Evolutionary conservation across 2,888 invertebrate species (phyloP).

Genomic region (Netelia fuscicornis): DNA sequence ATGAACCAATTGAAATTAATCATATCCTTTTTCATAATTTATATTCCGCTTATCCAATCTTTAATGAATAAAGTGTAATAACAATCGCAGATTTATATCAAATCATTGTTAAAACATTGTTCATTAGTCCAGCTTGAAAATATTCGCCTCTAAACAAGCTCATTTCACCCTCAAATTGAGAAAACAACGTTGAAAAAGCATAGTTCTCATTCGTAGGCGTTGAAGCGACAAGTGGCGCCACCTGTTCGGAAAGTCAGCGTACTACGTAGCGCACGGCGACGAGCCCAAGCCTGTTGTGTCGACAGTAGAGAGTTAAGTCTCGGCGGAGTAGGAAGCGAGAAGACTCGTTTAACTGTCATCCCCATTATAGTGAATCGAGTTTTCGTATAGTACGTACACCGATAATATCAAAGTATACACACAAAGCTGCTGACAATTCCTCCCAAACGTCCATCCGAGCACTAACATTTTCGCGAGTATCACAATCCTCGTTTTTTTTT

Average conservation of each 20-base stretch:
- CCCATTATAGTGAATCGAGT: constrained; percentile 19
- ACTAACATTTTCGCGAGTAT: neutral
- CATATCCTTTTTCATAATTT: too few species aligned
- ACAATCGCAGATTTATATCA: too few species aligned
- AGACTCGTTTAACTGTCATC: constrained; percentile 18
- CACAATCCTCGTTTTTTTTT: neutral
- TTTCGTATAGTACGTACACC: constrained; percentile 8
- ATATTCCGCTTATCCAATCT: too few species aligned
- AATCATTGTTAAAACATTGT: too few species aligned
- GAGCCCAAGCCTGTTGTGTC: constrained; percentile 52
- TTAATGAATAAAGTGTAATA: too few species aligned
- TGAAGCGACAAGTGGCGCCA: constrained; percentile 66
- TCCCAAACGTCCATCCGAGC: neutral
- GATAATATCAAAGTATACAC: constrained; percentile 4
- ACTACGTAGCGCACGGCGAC: constrained; percentile 32
- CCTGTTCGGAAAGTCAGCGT: constrained; percentile 56
- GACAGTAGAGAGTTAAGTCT: constrained; percentile 32
- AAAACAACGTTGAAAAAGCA: neutral
- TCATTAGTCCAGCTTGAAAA: too few species aligned
- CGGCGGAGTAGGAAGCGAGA: neutral
- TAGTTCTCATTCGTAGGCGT: neutral
- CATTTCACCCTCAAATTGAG: neutral
- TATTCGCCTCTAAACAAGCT: neutral
- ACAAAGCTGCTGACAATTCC: neutral
- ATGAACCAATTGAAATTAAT: too few species aligned